Conservation (phyloP, 2,888 invertebrate genomes). For the Cistogaster globosa region DNA sequence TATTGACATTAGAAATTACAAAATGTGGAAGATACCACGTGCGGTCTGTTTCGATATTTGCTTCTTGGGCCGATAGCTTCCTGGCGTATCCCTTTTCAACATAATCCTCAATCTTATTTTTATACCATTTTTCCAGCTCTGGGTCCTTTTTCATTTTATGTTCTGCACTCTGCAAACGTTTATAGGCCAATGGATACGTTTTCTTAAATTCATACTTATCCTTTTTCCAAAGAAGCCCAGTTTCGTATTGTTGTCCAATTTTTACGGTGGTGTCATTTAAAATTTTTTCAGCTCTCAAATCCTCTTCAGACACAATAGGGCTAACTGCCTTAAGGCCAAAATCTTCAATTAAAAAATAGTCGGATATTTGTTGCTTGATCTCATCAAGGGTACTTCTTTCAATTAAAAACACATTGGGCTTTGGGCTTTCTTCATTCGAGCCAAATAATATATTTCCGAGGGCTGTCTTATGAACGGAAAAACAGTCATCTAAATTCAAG, state of each 20-base stretch:
- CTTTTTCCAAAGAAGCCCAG: conserved; percentile 37
- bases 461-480: conserved; percentile 30
- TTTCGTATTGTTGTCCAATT: conserved; percentile 16
- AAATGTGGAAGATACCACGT: too few species aligned
- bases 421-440: conserved; percentile 7
- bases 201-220: conserved; percentile 39
- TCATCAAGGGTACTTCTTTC: conserved; percentile 13
- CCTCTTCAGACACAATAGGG: conserved; percentile 31
- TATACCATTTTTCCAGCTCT: conserved; percentile 15
- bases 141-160: conserved; percentile 35
- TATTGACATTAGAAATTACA: too few species aligned
- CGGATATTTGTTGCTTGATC: background rate
- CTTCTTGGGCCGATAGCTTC: too few species aligned
- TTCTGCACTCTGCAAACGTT: conserved; percentile 48
- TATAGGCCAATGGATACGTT: conserved; percentile 49
- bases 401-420: conserved; percentile 3
- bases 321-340: conserved; percentile 47
- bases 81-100: background rate
- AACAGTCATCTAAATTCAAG: conserved; percentile 37
- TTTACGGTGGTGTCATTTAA: conserved; percentile 14
- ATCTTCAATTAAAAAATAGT: conserved; percentile 21
- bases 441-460: conserved; percentile 26
- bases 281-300: conserved; percentile 39
- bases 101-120: background rate
- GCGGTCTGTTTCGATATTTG: too few species aligned